Evolutionary conservation across 2,888 invertebrate species (phyloP).

Genomic region (Coecobrya sp.): DNA sequence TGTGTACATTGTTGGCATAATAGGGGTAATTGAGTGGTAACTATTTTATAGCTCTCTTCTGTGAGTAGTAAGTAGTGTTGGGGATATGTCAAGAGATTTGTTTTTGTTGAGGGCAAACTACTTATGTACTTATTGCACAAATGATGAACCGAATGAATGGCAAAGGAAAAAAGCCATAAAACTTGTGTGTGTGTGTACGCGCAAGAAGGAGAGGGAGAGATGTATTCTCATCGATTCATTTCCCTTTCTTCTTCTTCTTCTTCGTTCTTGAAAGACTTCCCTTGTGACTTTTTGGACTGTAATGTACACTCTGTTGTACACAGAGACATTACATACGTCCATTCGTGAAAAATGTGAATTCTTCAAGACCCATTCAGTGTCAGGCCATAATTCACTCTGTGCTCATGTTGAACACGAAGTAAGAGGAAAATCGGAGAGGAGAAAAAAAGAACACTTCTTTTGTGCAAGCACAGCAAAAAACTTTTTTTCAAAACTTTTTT

Average conservation of each 20-base stretch:
- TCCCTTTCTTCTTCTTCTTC: slow-evolving; percentile 41
- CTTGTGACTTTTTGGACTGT: slow-evolving; percentile 52
- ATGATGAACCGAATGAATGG: slow-evolving; percentile 59
- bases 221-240: slow-evolving; percentile 47
- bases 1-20: slow-evolving; percentile 31
- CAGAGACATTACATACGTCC: slow-evolving; percentile 14
- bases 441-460: slow-evolving; percentile 57
- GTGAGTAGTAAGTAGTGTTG: not conserved
- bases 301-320: not conserved
- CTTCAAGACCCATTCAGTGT: slow-evolving; percentile 74
- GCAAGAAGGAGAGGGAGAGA: slow-evolving; percentile 6
- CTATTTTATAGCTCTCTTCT: slow-evolving; percentile 35
- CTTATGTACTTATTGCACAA: slow-evolving; percentile 58
- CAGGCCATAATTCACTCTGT: slow-evolving; percentile 69
- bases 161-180: slow-evolving; percentile 58
- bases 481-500: slow-evolving; percentile 42
- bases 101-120: slow-evolving; percentile 67
- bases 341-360: slow-evolving; percentile 74
- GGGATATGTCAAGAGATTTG: slow-evolving; percentile 66
- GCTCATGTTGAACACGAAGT: not conserved
- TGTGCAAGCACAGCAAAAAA: slow-evolving; percentile 59
- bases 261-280: slow-evolving; percentile 65
- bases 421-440: not conserved
- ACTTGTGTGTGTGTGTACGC: no score
- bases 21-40: slow-evolving; percentile 77